Evolutionary conservation across 2,888 invertebrate genomes (phyloP), one percentile per base, ranked within the genome.

Genomic region (Lycocerus yunnanus): DNA sequence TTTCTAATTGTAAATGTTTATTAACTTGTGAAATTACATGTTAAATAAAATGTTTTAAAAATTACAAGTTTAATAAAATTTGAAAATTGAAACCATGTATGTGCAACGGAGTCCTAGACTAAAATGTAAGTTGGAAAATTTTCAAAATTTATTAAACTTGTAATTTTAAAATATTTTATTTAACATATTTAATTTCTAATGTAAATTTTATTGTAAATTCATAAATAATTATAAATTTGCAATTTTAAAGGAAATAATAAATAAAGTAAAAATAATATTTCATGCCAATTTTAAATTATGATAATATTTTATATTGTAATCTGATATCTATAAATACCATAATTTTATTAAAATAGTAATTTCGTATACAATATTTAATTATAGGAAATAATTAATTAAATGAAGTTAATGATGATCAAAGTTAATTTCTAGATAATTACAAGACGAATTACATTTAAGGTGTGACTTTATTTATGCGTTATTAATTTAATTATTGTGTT

Each of bases 351-450:
- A 71, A 71, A 67, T 10, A 63, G 66, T 43, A 65, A 16, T 15
- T 65, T 43, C 15, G 14, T 70, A n/a, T 15, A 15, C 66, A 72
- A 27, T 59, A 61, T 16, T 15, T 43, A 68, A 78, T 77, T 77
- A 79, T 75, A 75, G 77, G 74, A 74, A 58, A 66, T 74, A 78
- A 79, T 80, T 80, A 80, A 80, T 80, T 80, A 80, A 79, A 73
- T 76, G 78, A 80, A 79, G 79, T 79, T 77, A 77, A 78, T 78
- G 78, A 76, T 75, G 76, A 78, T 75, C 78, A 16, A 18, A 68
- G 70, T 71, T 20, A 71, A 68, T 72, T 65, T 61, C 70, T 70
- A 60, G 75, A 68, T 79, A 79, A 80, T 80, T 80, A 80, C 21
- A 72, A 76, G 75, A 69, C 74, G 74, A 74, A 75, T 72, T 77